Percentiles rank a stretch among this genome's conserved stretches.
Conservation (phyloP, 1,140 invertebrate species). For the Macrobrachium nipponense region DNA sequence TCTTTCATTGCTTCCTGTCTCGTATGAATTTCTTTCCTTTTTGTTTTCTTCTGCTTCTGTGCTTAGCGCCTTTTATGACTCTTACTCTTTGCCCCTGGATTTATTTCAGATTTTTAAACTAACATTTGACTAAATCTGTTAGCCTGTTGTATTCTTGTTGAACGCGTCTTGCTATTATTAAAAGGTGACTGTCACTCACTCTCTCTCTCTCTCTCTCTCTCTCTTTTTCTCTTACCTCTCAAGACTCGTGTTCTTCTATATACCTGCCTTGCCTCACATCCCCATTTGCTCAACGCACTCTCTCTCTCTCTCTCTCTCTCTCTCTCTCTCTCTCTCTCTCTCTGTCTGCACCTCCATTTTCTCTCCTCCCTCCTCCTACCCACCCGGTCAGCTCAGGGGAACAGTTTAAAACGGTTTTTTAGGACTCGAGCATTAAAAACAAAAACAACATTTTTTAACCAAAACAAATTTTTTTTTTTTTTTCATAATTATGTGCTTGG, state of each 20-base stretch:
- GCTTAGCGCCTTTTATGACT: too few species aligned
- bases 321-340: constrained; percentile 1
- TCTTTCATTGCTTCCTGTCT: too few species aligned
- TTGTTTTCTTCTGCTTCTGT: too few species aligned
- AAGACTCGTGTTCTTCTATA: not conserved
- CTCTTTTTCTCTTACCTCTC: not conserved
- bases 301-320: constrained; percentile 9
- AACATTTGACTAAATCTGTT: too few species aligned
- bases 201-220: constrained; percentile 11
- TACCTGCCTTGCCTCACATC: not conserved
- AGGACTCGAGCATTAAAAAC: too few species aligned
- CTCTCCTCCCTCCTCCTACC: constrained; percentile 4
- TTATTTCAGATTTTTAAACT: too few species aligned
- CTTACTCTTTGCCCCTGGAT: too few species aligned
- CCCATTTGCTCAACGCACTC: not conserved
- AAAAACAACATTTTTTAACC: too few species aligned
- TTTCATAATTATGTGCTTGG: constrained; percentile 43
- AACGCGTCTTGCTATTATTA: too few species aligned
- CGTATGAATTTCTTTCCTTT: too few species aligned
- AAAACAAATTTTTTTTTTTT: too few species aligned
- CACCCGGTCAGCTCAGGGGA: constrained; percentile 12
- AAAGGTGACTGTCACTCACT: not conserved
- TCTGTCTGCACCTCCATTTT: not conserved
- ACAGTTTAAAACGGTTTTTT: constrained; percentile 25
- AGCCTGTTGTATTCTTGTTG: too few species aligned